Base-by-base conservation (phyloP, 2,113 vertebrate species). In the Morphnarchus princeps region DNA sequence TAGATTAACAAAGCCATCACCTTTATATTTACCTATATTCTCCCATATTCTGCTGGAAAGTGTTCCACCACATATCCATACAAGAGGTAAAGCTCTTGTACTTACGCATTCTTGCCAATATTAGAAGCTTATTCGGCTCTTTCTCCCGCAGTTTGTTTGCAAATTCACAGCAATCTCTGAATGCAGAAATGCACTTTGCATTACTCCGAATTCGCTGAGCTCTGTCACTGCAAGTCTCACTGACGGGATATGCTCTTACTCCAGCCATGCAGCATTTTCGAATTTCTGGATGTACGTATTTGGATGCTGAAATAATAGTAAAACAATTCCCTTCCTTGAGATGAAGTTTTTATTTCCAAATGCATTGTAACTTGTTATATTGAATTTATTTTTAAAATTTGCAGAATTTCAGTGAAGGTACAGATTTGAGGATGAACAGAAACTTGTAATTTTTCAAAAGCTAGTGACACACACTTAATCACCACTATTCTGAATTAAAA, bases 101-200 rank as follows among this genome's bases (percentile, higher is more conserved):
- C 98, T 98, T 97, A 99, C 99, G 95, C 32, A 98, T 87, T 66
- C 99, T 98, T 31, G 97, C 98, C 95, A 99, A 28, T 3, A 91
- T 72, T 0, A 98, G 25, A 1, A 9, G 3, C 38, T 97, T 98
- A 18, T 13, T 18, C 10, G 69, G 16, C 3, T 58, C 15, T 2
- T 74, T 1, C 17, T 8, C n/a, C 10, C 98, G 92, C 28, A 96
- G 15, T 4, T 42, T 13, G 43, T 71, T 94, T 28, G 97, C 82
- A 13, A 81, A 95, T 43, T 65, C 52, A 76, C 99, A 99, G 92
- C 99, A 99, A 0, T 82, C n/a, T 3, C 0, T 79, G 95, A 99
- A 99, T 7, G 73, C 97, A 3, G 3, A 10, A 36, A 83, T 3
- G 73, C 99, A 99, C 1, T 0, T 18, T 0, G 1, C 9, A 1